Evolutionary conservation across 2,888 invertebrate genomes (phyloP), one percentile per base, ranked within the genome.

Genomic region (Polylopha cassiicola): DNA sequence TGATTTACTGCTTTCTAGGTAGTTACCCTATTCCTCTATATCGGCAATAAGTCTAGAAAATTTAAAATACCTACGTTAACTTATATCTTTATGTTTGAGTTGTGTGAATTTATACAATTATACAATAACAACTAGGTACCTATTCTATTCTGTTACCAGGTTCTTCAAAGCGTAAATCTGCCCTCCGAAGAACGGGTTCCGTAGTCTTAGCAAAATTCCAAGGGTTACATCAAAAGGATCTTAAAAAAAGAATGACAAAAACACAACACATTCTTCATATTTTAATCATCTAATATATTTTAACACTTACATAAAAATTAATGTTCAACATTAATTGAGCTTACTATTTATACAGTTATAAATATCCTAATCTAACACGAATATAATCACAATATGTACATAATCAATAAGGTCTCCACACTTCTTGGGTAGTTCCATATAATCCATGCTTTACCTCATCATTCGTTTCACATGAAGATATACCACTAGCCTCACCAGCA

Each of bases 321-420:
- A 80, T 80, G 80, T 81, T 82, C 73, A 77, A 82, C 81, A 81
- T 80, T 79, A 78, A 79, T 74, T 66, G 60, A 69, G 55, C 51
- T 51, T 51, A 52, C 44, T 32, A 43, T 46, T 48, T 63, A 52
- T 61, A 62, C 54, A 65, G 46, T 55, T 34, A 36, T 41, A 44
- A 44, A 39, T 36, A 41, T 16, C 24, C 23, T 13, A 9, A 22
- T 27, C 11, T 48, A 43, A 51, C 44, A 53, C 50, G 49, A 46
- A 22, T 64, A 80, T 78, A 77, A 85, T 82, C 81, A 84, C 81
- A 78, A 74, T 80, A 79, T 82, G 75, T 78, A 82, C 80, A 84
- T 66, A 53, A 53, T 90, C 88, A 92, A 85, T 92, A 92, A 38
- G 93, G 93, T 72, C 93, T 87, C 93, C 93, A 93, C n/a, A 93